Evolutionary conservation across 1,140 invertebrate species (phyloP), one percentile per base, ranked within the genome.

Genomic region (Drosophila dunni): DNA sequence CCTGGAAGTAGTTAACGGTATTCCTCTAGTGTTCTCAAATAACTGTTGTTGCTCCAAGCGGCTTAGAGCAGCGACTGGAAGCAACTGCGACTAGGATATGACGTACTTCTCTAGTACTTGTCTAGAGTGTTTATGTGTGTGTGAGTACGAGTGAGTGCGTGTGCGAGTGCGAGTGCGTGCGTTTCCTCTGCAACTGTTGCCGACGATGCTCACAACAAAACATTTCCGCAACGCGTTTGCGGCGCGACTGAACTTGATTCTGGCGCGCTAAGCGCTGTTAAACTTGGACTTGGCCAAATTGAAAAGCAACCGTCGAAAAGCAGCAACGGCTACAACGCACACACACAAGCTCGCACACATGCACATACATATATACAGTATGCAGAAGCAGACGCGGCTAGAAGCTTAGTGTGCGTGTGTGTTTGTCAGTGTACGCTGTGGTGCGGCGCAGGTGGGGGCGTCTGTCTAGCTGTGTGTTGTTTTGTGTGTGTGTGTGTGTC

Each of bases 181-280:
- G 72, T 73, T 67, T 62, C 17, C 58, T 62, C 58, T 60, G 29
- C 64, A 57, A 45, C 54, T 78, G 51, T 63, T 50, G 81, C 71
- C 72, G 84, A 80, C 80, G 78, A 79, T 74, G 69, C 78, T 78
- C 67, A 66, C 78, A 77, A 75, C 77, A 83, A 88, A 84, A 90
- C 86, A 88, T 90, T 88, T 83, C 82, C 82, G 82, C 78, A 85
- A 90, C 77, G 82, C 86, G 82, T 90, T 90, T 90, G 88, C 88
- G 88, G 82, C 82, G 85, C 82, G 90, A 90, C 88, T 90, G 88
- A 90, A 90, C 88, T 90, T 90, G 88, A 90, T 90, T 90, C 88
- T 90, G 82, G 81, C 88, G 81, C 81, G 81, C 68, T 78, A 71
- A 76, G 75, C 75, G 79, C 67, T 85, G 88, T 83, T 90, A 90